These are phyloP conservation scores for Cheilosia pagana DNA, from an alignment of 2,888 invertebrate species.

Conservation along the genomic window DNA sequence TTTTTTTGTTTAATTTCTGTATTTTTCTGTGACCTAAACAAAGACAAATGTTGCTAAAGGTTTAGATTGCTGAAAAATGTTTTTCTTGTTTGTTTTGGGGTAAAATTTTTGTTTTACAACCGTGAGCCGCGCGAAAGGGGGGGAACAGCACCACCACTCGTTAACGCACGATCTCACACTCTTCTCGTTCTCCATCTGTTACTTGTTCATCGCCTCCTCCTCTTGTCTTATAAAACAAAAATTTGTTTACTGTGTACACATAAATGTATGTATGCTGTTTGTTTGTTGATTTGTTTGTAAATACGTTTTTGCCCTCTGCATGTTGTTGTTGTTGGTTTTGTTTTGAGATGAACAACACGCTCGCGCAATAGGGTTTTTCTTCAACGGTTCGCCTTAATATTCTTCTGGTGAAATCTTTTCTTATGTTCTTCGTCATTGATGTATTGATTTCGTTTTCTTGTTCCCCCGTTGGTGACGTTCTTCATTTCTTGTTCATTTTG, in stretches of 20 bases:
- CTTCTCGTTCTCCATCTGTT: slow-evolving; percentile 23
- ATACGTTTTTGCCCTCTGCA: slow-evolving; percentile 60
- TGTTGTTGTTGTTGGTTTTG: slow-evolving; percentile 56
- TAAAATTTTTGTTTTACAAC: slow-evolving; percentile 55
- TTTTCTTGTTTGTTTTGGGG: slow-evolving; percentile 22
- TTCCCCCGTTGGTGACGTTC: slow-evolving; percentile 74
- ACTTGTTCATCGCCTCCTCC: slow-evolving; percentile 7
- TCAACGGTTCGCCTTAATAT: slow-evolving; percentile 73
- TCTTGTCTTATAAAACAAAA: slow-evolving; percentile 67
- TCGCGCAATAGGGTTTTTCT: slow-evolving; percentile 69
- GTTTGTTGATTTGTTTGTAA: slow-evolving; percentile 34
- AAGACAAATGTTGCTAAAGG: slow-evolving; percentile 27
- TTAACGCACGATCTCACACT: slow-evolving; percentile 57
- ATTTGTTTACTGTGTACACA: slow-evolving; percentile 60
- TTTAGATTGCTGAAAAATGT: slow-evolving; percentile 38
- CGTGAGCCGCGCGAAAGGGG: slow-evolving; percentile 53
- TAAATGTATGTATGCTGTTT: slow-evolving; percentile 59
- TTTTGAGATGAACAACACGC: slow-evolving; percentile 72
- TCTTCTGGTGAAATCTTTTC: slow-evolving; percentile 74
- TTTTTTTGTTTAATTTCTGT: not conserved
- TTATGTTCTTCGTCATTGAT: slow-evolving; percentile 73
- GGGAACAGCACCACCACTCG: slow-evolving; percentile 69
- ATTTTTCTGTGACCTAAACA: slow-evolving; percentile 31
- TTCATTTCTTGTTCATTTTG: slow-evolving; percentile 87
- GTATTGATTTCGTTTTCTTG: slow-evolving; percentile 70